Evolutionary conservation across 2,797 vertebrate genomes (phyloP), one percentile per base, ranked within the genome.

Genomic region (Moxostoma hubbsi): DNA sequence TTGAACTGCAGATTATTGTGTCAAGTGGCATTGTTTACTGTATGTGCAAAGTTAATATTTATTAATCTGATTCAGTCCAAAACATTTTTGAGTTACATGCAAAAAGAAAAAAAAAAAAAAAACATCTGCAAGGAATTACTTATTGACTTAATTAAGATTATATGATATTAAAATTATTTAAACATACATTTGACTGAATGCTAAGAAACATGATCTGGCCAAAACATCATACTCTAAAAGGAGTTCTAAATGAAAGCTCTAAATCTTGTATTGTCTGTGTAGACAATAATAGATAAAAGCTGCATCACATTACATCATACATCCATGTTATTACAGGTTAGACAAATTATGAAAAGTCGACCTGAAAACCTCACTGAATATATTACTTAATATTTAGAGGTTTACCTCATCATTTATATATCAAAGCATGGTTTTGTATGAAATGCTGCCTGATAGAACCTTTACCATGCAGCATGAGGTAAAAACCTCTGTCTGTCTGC

Each of bases 311-410:
- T 54, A 74, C 79, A 59, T 77, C 46, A 68, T 7, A 18, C 13
- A 61, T 51, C 18, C 65, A 51, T 16, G 64, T 77, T 67, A 50
- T 76, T 59, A 67, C 13, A 77, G 55, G 46, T 16, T 59, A 15
- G 9, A 67, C 18, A 70, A 7, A 54, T 62, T 54, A 43, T 5
- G 49, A 57, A 57, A 79, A 64, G 59, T 72, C 15, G 13, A 64
- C 43, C 43, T 65, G 13, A 79, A 73, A 79, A 72, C 58, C 58
- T 78, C 58, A 16, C 67, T 51, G 16, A 73, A 16, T 43, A 9
- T 78, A 74, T 84, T 49, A 77, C 89, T 86, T 87, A 89, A 89
- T 83, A 88, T 91, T 88, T 85, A 90, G 83, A 79, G 79, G 83
- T 13, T 62, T 83, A 79, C 72, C 58, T 5, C 13, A 84, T 90